phyloP scores from a whole-genome alignment of 1,140 invertebrate genomes.

The Physella acuta region DNA sequence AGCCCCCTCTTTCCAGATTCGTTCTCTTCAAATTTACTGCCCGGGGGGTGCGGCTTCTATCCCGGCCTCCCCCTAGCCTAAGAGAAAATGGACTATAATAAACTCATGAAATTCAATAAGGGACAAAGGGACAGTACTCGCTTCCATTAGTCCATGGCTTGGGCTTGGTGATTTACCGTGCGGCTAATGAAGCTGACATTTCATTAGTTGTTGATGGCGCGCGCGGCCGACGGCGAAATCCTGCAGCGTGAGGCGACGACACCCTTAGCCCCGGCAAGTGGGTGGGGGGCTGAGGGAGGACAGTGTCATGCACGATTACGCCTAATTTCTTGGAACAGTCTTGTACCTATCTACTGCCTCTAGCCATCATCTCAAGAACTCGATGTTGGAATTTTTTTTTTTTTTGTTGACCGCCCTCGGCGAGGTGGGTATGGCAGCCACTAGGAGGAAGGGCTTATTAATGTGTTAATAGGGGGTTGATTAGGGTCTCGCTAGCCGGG shows the following conservation, averaged over 20 bases:
- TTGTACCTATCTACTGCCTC: neutral
- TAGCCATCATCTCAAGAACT: neutral
- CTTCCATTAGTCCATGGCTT: neutral
- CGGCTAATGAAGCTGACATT: constrained; percentile 16
- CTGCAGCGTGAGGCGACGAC: neutral
- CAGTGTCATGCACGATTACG: neutral
- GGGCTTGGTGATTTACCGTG: constrained; percentile 5
- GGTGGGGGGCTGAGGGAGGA: neutral
- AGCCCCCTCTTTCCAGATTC: neutral
- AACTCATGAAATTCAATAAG: constrained; percentile 15
- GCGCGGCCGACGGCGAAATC: constrained; percentile 6
- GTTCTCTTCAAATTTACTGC: neutral
- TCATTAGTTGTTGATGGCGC: constrained; percentile 17
- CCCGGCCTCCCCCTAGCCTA: neutral
- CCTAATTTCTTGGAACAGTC: neutral
- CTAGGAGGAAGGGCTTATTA: neutral
- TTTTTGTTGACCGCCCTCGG: neutral
- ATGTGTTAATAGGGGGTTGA: neutral
- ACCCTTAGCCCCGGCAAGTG: neutral
- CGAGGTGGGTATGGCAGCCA: neutral
- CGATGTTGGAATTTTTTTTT: too few species aligned
- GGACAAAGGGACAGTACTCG: constrained; percentile 9
- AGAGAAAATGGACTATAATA: constrained; percentile 13
- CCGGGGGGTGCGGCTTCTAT: neutral
- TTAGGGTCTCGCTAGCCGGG: neutral